A percentile compares a stretch with the other conserved stretches of the same genome.
phyloP scores from a whole-genome alignment of 2,113 vertebrate species.

The Taxidea taxus region DNA sequence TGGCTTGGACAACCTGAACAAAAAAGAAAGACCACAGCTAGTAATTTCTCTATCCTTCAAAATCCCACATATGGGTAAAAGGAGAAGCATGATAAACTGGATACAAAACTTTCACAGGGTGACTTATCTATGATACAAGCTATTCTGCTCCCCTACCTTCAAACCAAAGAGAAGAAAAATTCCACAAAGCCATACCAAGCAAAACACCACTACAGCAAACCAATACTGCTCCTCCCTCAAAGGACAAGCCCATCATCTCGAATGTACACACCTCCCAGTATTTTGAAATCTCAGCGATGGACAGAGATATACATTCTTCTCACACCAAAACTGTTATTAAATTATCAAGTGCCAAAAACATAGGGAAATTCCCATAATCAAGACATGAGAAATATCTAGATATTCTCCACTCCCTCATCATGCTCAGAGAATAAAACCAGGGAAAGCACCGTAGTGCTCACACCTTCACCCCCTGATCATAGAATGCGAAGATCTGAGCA shows the following conservation, averaged over 20 bases:
- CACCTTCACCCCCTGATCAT: neutral
- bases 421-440: constrained; percentile 20
- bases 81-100: neutral
- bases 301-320: neutral
- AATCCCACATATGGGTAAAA: neutral
- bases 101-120: neutral
- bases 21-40: neutral
- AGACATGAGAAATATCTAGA: neutral
- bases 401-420: neutral
- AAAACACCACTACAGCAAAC: neutral
- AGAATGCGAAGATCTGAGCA: constrained; percentile 38
- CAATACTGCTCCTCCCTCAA: neutral
- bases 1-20: neutral
- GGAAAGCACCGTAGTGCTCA: neutral
- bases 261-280: neutral
- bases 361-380: neutral
- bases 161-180: constrained; percentile 16
- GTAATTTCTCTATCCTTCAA: neutral
- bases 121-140: neutral
- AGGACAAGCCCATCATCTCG: neutral
- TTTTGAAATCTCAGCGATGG: neutral
- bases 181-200: neutral
- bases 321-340: constrained; percentile 11
- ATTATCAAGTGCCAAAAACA: neutral
- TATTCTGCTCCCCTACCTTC: neutral